Base-by-base conservation (phyloP, 2,797 vertebrate genomes). In the Decapterus maruadsi region DNA sequence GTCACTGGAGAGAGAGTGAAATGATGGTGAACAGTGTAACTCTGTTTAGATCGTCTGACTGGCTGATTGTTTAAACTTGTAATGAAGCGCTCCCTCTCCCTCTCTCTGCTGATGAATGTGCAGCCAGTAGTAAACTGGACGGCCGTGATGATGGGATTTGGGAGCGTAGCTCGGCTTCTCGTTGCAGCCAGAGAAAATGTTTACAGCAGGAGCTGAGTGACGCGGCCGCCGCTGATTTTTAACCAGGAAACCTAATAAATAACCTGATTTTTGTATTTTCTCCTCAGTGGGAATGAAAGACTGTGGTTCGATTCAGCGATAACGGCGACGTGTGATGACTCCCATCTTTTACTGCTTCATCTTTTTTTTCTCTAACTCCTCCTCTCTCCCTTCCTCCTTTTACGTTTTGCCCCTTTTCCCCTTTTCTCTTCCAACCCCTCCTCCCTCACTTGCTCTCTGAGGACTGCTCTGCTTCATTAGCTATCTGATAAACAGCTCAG, bases 391-490 rank as follows among this genome's bases (percentile, higher is more conserved):
- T 64, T 45, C 45, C 40, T 73, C 50, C 51, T 50, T 78, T 74
- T 77, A 71, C 77, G 72, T 80, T 72, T 69, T 54, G 31, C 63
- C 74, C 78, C 51, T 31, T 38, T 80, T 67, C 20, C 63, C 79
- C 34, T 43, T 36, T 20, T 12, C 43, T 16, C 57, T 65, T 56
- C 50, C 51, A 54, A 22, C 22, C 22, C 51, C 5, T 22, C 11
- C 1, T n/a, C 31, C 31, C 31, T 34, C 31, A 4, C 31, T 1
- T 51, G 51, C 73, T 61, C 78, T 80, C 80, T 57, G 62, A 65
- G 79, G 87, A 74, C 34, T 82, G 95, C 95, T 95, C 85, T 96
- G 96, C 95, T 96, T 95, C 96, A 97, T 96, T 98, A 96, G 94
- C 93, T 92, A 93, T 92, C 93, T 96, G 96, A 97, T 94, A 95